Evolutionary conservation across 1,140 invertebrate genomes (phyloP).

Genomic region (Dolichoris vasculosae): DNA sequence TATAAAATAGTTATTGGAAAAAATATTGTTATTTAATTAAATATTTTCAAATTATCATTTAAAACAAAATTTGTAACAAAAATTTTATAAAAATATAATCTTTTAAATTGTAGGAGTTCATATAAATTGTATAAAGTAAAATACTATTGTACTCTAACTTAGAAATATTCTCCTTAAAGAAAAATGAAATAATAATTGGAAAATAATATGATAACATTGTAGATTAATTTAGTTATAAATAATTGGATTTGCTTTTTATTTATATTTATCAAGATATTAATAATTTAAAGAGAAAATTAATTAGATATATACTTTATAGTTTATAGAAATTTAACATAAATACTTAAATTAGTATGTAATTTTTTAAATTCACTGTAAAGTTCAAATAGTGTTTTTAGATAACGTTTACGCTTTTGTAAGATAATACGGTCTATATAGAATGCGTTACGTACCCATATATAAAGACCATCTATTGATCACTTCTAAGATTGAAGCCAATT

Average conservation of each 20-base stretch:
- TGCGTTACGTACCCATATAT: neutral
- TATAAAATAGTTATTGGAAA: too few species aligned
- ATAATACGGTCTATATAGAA: slow-evolving; percentile 2
- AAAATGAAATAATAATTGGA: too few species aligned
- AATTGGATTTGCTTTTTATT: neutral
- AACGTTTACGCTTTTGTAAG: slow-evolving; percentile 16
- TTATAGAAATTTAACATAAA: neutral
- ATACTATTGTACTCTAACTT: too few species aligned
- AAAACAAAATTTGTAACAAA: neutral
- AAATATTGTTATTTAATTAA: too few species aligned
- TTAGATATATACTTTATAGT: neutral
- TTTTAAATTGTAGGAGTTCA: too few species aligned
- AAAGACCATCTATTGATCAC: neutral
- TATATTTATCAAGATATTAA: neutral
- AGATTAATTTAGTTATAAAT: neutral
- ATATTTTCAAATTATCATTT: neutral
- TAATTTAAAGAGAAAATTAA: neutral
- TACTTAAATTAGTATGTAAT: neutral
- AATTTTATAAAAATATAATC: too few species aligned
- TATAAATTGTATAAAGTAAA: too few species aligned
- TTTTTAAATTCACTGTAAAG: neutral
- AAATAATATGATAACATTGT: too few species aligned
- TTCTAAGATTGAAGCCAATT: slow-evolving; percentile 41
- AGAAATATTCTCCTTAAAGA: too few species aligned
- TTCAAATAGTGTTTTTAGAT: neutral